phyloP scores from a whole-genome alignment of 2,113 vertebrate genomes.

The Lates calcarifer region DNA sequence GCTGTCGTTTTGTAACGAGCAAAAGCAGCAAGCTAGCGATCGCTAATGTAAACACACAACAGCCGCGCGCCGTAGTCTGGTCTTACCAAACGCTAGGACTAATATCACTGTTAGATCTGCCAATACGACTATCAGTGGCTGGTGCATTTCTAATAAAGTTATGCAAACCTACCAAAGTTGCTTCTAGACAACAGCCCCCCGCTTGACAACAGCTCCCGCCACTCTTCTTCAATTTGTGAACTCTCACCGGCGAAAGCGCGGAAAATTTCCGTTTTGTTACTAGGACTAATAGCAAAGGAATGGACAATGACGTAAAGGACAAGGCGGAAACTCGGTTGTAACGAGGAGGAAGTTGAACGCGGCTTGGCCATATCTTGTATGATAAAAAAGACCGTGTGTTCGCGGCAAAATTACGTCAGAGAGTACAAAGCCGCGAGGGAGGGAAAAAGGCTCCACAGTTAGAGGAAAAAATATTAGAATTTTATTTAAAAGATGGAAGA shows the following conservation, averaged over 20 bases:
- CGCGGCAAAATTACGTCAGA: constrained; percentile 51
- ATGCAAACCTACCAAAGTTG: constrained; percentile 14
- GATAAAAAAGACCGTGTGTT: constrained; percentile 1
- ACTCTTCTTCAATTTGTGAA: constrained; percentile 68
- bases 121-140: rapidly evolving
- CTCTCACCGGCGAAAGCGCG: constrained; percentile 60
- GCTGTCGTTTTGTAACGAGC: not conserved
- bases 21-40: constrained; percentile 47
- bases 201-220: constrained; percentile 79
- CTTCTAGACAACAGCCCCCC: not conserved
- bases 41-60: constrained; percentile 31
- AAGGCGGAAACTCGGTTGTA: not conserved
- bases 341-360: not conserved
- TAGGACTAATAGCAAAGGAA: not conserved
- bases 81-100: not conserved
- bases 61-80: not conserved
- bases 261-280: constrained; percentile 63
- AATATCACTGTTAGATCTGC: not conserved
- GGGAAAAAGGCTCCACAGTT: constrained; percentile 1
- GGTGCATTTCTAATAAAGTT: not conserved
- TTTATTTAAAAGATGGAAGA: not conserved
- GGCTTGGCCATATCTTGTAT: rapidly evolving
- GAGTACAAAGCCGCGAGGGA: not conserved
- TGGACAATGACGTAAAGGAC: constrained; percentile 26
- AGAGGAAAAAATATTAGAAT: not conserved